These are phyloP conservation scores for Serranus cabrilla DNA, from an alignment of 2,797 vertebrate genomes.

Conservation along the genomic window DNA sequence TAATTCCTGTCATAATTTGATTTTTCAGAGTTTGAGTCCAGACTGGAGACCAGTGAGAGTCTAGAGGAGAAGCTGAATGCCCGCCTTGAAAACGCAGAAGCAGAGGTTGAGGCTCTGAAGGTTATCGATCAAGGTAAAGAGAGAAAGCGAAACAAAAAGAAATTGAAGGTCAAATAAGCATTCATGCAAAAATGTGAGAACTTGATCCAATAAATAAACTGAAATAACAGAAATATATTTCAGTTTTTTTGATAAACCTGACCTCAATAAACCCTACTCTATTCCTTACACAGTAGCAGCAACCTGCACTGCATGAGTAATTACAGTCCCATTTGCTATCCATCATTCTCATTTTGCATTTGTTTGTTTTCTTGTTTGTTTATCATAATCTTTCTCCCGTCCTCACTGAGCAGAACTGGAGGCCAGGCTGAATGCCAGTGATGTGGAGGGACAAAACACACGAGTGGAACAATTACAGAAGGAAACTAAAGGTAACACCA, in stretches of 20 bases:
- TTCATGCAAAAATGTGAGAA: too few species aligned
- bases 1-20: neutral
- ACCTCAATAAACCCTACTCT: neutral
- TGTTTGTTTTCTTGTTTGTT: neutral
- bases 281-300: neutral
- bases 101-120: conserved; percentile 22
- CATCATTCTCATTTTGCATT: neutral
- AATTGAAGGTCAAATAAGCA: neutral
- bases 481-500: conserved; percentile 26
- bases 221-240: neutral
- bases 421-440: conserved; percentile 19
- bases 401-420: conserved; percentile 30
- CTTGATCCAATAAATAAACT: neutral
- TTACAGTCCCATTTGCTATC: neutral
- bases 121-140: conserved; percentile 35
- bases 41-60: conserved; percentile 24
- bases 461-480: conserved; percentile 28
- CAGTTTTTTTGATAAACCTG: neutral
- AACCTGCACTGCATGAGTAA: neutral
- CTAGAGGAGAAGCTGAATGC: neutral
- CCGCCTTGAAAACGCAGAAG: neutral
- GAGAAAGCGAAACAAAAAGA: neutral
- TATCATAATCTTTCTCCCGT: neutral
- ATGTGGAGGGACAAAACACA: conserved; percentile 18
- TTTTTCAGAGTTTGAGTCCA: conserved; percentile 28